Base-by-base conservation (phyloP, 2,888 invertebrate species). In the Leistus spinibarbis region DNA sequence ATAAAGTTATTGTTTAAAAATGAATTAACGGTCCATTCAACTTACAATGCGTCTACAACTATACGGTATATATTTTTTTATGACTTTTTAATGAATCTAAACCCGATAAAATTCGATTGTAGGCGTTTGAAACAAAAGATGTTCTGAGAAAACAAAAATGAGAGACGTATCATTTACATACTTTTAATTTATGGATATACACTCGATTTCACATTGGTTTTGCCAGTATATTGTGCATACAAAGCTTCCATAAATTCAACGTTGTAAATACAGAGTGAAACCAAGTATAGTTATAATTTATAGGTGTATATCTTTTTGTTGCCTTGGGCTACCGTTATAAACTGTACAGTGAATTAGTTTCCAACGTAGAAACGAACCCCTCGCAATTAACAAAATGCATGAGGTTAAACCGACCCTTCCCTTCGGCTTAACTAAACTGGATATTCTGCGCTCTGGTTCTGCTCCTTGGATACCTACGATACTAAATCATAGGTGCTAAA, bases 401-500 rank as follows among this genome's bases (percentile, higher is more conserved):
- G 20, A 20, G 67, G 54, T 23, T 54, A 40, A 40, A 40, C 54
- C 54, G 66, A 54, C 22, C 54, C 22, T 54, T 67, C 19, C 9
- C 40, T 23, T 17, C 17, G 64, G 13, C 62, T 22, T 62, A 23
- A 22, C 40, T 40, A 64, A 64, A 67, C 67, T 54, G 54, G 20
- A 67, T 20, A 20, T 27, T 65, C 65, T 17, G 63, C 23, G 23
- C 20, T 65, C 65, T 24, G 23, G 19, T 40, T 65, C 65, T 53
- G 54, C 64, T 67, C 67, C 67, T 17, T 16, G 19, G 53, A 40
- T 54, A 22, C 20, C 53, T 20, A 20, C 20, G 22, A 54, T 23
- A 54, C 67, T 67, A 67, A 67, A 67, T 67, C 67, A 67, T 67
- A 67, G 54, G 10, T 13, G 54, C 54, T 17, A 13, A 64, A 10